A percentile compares a stretch with the other conserved stretches of the same genome.
phyloP scores from a whole-genome alignment of 2,113 vertebrate species.

The Proterorhinus semilunaris region DNA sequence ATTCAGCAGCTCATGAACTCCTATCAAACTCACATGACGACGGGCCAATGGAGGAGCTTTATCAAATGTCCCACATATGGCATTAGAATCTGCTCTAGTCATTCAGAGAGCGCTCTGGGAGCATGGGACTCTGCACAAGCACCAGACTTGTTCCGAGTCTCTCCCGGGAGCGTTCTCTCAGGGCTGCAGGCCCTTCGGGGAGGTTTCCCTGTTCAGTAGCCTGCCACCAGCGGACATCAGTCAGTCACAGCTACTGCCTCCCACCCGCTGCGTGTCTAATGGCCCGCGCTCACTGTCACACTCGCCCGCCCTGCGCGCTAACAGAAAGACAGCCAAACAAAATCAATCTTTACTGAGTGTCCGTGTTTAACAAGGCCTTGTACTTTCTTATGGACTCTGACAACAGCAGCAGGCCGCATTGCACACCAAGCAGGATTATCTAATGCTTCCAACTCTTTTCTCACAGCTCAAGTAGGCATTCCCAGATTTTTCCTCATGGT shows the following conservation, averaged over 20 bases:
- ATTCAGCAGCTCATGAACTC: slow-evolving; percentile 16
- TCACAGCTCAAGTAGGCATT: not conserved
- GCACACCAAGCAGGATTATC: slow-evolving; percentile 10
- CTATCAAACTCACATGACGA: slow-evolving; percentile 20
- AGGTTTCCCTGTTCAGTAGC: slow-evolving; percentile 7
- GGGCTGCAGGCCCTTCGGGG: slow-evolving; percentile 24
- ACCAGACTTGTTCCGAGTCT: slow-evolving; percentile 20
- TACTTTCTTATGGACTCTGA: slow-evolving; percentile 64
- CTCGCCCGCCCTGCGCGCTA: slow-evolving; percentile 45
- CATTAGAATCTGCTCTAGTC: slow-evolving; percentile 5
- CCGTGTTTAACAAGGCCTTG: slow-evolving; percentile 60
- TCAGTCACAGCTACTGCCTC: slow-evolving; percentile 59
- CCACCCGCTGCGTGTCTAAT: slow-evolving; percentile 46
- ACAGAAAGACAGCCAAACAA: slow-evolving; percentile 49
- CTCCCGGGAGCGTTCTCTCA: slow-evolving; percentile 19
- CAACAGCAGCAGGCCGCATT: slow-evolving; percentile 33
- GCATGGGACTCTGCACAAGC: not conserved
- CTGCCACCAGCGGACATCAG: slow-evolving; percentile 49
- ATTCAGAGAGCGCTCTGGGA: slow-evolving; percentile 21
- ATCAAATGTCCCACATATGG: slow-evolving; percentile 14
- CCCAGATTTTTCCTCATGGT: not conserved
- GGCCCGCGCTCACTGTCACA: slow-evolving; percentile 55
- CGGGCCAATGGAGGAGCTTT: slow-evolving; percentile 13
- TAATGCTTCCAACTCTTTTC: slow-evolving; percentile 10
- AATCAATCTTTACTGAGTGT: slow-evolving; percentile 64